Evolutionary conservation across 2,888 invertebrate species (phyloP).

Genomic region (Ophraella communa): DNA sequence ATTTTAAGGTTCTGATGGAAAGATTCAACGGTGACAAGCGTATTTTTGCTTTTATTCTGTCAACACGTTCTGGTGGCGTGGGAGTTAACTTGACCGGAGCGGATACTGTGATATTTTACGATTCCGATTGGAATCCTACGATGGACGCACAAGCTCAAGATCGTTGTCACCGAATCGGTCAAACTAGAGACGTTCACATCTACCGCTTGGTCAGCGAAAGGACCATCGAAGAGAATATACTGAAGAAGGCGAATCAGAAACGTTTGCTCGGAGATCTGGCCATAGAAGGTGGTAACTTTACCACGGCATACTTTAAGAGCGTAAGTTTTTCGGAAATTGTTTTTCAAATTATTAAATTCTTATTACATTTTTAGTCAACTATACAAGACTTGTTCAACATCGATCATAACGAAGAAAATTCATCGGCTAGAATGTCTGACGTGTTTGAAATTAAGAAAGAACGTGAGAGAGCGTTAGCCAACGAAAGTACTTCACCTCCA

Average conservation of each 20-base stretch:
- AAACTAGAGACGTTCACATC: conserved; percentile 98
- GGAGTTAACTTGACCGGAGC: conserved; percentile 99
- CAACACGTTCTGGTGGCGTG: conserved; percentile 96
- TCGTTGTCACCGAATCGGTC: conserved; percentile 98
- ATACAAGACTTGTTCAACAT: conserved; percentile 92
- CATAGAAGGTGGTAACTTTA: conserved; percentile 98
- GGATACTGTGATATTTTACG: conserved; percentile 99
- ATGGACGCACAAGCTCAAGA: conserved; percentile 99
- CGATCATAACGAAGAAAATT: conserved; percentile 69
- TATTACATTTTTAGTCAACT: conserved; percentile 68
- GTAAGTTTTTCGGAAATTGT: conserved; percentile 59
- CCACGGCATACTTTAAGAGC: conserved; percentile 93
- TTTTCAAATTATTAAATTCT: neutral
- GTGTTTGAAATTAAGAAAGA: conserved; percentile 62
- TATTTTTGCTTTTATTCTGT: conserved; percentile 97
- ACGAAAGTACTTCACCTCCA: conserved; percentile 38
- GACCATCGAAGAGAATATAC: conserved; percentile 98
- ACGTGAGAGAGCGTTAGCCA: conserved; percentile 51
- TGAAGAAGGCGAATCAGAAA: conserved; percentile 99
- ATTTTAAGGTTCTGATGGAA: conserved; percentile 82
- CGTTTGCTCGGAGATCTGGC: conserved; percentile 93
- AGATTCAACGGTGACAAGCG: conserved; percentile 94
- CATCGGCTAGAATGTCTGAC: conserved; percentile 66
- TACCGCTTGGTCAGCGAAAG: conserved; percentile 95
- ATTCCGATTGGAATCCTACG: conserved; percentile 99